phyloP scores from a whole-genome alignment of 2,888 invertebrate genomes.

The Alloscopus bannaensis region DNA sequence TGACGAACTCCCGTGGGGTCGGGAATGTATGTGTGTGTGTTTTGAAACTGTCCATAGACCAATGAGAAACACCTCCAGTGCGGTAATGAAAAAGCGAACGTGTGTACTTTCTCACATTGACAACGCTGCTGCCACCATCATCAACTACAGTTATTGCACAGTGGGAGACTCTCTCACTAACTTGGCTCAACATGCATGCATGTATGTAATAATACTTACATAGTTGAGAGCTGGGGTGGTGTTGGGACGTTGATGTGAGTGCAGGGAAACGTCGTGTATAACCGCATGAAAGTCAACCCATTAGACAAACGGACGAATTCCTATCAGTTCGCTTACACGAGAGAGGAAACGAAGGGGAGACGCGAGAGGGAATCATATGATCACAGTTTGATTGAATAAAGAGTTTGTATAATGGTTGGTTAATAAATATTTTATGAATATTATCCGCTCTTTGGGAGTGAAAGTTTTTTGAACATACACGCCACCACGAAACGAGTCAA shows the following conservation, averaged over 20 bases:
- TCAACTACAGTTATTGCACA: not conserved
- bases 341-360: slow-evolving; percentile 4
- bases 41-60: slow-evolving; percentile 48
- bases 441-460: too few relatives aligned
- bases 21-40: slow-evolving; percentile 25
- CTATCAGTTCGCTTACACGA: too few relatives aligned
- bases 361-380: slow-evolving; percentile 7
- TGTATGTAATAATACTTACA: slow-evolving; percentile 6
- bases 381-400: slow-evolving; percentile 15
- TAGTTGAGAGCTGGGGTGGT: too few relatives aligned
- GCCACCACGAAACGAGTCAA: slow-evolving; percentile 14
- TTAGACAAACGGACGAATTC: too few relatives aligned
- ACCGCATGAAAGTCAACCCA: not conserved
- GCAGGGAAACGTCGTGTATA: not conserved
- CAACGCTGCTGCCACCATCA: not conserved
- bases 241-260: too few relatives aligned
- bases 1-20: slow-evolving; percentile 26
- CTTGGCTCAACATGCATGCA: slow-evolving; percentile 4
- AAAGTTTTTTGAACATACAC: too few relatives aligned
- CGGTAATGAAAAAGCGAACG: not conserved
- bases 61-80: slow-evolving; percentile 28
- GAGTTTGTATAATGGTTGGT: slow-evolving; percentile 14
- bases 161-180: slow-evolving; percentile 19
- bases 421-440: slow-evolving; percentile 58
- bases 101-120: not conserved